Conservation (phyloP, 2,888 invertebrate species). For the Tiliacea citrago region DNA sequence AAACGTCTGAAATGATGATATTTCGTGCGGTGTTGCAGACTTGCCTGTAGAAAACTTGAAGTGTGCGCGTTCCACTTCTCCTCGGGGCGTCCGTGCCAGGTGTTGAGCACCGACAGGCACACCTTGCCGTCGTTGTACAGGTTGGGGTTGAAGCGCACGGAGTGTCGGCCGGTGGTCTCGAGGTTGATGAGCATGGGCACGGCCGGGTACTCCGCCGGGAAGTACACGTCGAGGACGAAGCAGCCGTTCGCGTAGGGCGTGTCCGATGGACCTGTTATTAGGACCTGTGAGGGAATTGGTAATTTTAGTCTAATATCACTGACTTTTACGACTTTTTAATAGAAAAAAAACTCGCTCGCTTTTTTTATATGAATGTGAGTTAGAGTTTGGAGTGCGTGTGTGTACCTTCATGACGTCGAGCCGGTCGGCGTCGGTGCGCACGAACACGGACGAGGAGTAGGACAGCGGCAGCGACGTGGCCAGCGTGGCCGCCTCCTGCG, state of each 20-base stretch:
- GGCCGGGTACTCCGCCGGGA: conserved; percentile 95
- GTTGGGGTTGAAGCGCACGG: conserved; percentile 98
- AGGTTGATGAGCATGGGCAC: conserved; percentile 97
- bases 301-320: not conserved
- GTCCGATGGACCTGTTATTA: conserved; percentile 97
- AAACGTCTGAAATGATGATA: not conserved
- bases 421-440: conserved; percentile 97
- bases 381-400: not conserved
- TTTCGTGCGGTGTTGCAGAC: not conserved
- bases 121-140: conserved; percentile 98
- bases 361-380: too few species aligned
- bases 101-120: conserved; percentile 98
- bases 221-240: conserved; percentile 97
- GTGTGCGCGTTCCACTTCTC: conserved; percentile 99
- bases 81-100: conserved; percentile 99
- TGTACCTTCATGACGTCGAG: conserved; percentile 97
- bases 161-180: conserved; percentile 97
- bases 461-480: conserved; percentile 98
- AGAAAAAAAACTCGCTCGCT: too few species aligned
- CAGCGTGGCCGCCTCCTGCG: conserved; percentile 98
- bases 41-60: conserved; percentile 96
- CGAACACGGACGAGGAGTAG: conserved; percentile 98
- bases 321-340: too few species aligned
- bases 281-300: conserved; percentile 89
- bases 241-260: conserved; percentile 98